Conservation (phyloP, 2,888 invertebrate species). For the Drosophila mulleri region DNA sequence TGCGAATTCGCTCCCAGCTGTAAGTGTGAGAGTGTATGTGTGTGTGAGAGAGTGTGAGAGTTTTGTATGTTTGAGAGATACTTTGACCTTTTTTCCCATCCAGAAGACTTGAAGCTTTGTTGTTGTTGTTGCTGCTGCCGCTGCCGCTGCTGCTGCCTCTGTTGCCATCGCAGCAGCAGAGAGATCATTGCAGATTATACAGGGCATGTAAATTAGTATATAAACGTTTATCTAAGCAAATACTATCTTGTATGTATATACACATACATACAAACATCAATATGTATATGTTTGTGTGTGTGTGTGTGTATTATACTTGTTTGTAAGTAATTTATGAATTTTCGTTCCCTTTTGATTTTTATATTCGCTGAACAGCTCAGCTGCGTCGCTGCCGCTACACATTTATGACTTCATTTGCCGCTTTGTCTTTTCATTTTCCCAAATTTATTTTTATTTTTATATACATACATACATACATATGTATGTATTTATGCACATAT, state of each 20-base stretch:
- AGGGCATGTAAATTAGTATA: slow-evolving; percentile 28
- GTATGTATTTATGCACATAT: background rate
- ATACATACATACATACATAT: background rate
- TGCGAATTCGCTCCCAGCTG: slow-evolving; percentile 60
- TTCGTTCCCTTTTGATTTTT: slow-evolving; percentile 21
- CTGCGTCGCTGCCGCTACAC: slow-evolving; percentile 13
- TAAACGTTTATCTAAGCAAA: slow-evolving; percentile 15
- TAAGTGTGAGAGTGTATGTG: slow-evolving; percentile 21
- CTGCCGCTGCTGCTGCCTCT: slow-evolving; percentile 24
- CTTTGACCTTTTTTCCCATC: slow-evolving; percentile 76
- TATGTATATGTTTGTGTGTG: background rate
- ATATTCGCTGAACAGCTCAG: slow-evolving; percentile 18
- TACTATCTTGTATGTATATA: slow-evolving; percentile 2
- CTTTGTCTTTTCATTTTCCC: slow-evolving; percentile 25
- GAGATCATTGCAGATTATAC: slow-evolving; percentile 74
- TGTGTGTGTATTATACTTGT: background rate
- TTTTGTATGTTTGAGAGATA: slow-evolving; percentile 62
- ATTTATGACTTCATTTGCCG: slow-evolving; percentile 47
- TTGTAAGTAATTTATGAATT: slow-evolving; percentile 19
- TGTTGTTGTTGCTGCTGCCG: slow-evolving; percentile 35
- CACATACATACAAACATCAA: too few relatives aligned
- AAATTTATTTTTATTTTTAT: slow-evolving; percentile 20
- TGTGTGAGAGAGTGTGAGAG: slow-evolving; percentile 28
- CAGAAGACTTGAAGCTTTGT: slow-evolving; percentile 68
- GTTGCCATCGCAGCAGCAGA: slow-evolving; percentile 36